Evolutionary conservation across 1,140 invertebrate genomes (phyloP).

Genomic region (Muscidifurax raptorellus): DNA sequence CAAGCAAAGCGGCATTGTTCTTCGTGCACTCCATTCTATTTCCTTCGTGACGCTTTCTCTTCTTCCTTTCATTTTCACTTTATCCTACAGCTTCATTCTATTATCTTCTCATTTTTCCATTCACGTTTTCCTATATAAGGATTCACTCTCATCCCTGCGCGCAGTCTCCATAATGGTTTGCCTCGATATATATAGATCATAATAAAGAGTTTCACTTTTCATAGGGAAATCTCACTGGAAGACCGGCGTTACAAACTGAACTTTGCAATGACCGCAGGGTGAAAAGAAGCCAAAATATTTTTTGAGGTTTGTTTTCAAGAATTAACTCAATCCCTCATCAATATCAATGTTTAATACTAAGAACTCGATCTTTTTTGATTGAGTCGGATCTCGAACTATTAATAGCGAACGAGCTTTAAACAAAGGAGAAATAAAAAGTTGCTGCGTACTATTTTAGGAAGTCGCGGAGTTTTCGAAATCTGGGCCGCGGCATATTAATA

Average conservation of each 20-base stretch:
- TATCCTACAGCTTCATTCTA: background rate
- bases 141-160: background rate
- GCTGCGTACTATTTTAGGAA: background rate
- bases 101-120: conserved; percentile 15
- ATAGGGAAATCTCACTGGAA: conserved; percentile 32
- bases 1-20: background rate
- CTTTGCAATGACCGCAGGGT: background rate
- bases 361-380: too few relatives aligned
- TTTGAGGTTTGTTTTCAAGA: too few relatives aligned
- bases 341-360: too few relatives aligned
- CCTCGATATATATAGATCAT: conserved; percentile 2
- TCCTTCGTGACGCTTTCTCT: background rate
- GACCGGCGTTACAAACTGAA: background rate
- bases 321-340: too few relatives aligned
- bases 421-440: background rate
- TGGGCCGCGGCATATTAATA: conserved; percentile 29
- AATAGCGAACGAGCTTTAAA: background rate
- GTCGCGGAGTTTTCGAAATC: conserved; percentile 7
- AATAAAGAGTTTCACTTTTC: conserved; percentile 34
- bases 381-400: background rate
- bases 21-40: background rate
- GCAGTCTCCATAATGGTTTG: background rate
- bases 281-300: conserved; percentile 29
- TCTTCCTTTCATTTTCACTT: background rate
- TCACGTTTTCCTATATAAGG: background rate